Percentiles rank a stretch among this genome's conserved stretches.
phyloP scores from a whole-genome alignment of 92 coral and sea anemone species.

The Scolanthus callimorphus region DNA sequence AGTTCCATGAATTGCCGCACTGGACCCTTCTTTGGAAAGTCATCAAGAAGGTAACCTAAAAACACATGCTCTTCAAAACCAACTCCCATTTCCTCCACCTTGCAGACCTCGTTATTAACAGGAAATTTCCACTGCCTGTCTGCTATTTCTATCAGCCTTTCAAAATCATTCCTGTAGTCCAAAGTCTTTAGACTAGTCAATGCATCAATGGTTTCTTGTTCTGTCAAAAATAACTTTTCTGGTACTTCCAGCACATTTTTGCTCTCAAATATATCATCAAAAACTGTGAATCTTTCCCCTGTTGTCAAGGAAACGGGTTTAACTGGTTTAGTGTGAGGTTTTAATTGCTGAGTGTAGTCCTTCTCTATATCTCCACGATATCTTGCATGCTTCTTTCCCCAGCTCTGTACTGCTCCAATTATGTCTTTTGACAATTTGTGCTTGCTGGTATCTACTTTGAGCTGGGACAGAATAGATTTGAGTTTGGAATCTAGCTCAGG shows the following conservation, averaged over 20 bases:
- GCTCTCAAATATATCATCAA: conserved; percentile 41
- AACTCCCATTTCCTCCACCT: conserved; percentile 65
- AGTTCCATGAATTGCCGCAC: conserved; percentile 95
- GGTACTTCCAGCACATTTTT: conserved; percentile 4
- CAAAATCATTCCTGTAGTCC: conserved; percentile 70
- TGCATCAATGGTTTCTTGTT: conserved; percentile 25
- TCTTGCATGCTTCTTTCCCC: conserved; percentile 56
- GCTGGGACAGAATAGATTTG: conserved; percentile 50
- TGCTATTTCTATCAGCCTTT: conserved; percentile 65
- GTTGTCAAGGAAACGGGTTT: conserved; percentile 17
- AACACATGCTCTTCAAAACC: conserved; percentile 97
- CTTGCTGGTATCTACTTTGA: conserved; percentile 55
- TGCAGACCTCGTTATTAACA: conserved; percentile 85
- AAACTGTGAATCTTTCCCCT: conserved; percentile 45
- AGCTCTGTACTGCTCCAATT: conserved; percentile 63
- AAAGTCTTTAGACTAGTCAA: conserved; percentile 23
- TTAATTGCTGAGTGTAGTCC: conserved; percentile 30
- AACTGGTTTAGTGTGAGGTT: conserved; percentile 10
- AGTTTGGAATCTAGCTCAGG: conserved; percentile 54
- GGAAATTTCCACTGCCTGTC: conserved; percentile 91
- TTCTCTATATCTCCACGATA: conserved; percentile 15
- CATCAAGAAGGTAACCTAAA: conserved; percentile 74
- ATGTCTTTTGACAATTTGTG: conserved; percentile 57
- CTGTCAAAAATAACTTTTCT: conserved; percentile 18
- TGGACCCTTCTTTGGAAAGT: conserved; percentile 85